A percentile compares a stretch with the other conserved stretches of the same genome.
Evolutionary conservation across 2,888 invertebrate species (phyloP).

Genomic region (Phyllotreta striolata): DNA sequence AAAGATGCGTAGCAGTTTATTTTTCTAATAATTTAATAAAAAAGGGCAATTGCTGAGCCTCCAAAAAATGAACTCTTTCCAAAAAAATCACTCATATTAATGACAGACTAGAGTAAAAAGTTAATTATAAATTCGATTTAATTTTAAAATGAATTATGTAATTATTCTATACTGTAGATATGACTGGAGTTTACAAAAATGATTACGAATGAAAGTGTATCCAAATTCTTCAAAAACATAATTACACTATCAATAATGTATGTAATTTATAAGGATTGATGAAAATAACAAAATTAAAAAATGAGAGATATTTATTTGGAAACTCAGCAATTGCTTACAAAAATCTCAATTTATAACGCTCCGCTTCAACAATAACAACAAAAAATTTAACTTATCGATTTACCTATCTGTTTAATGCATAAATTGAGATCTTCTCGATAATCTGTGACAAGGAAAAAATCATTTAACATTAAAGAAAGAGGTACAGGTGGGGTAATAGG

Average conservation of each 20-base stretch:
- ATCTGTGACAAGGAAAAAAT: constrained; percentile 46
- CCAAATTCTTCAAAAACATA: too few species aligned
- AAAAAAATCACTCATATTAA: too few species aligned
- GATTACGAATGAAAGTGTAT: too few species aligned
- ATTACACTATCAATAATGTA: too few species aligned
- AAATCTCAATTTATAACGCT: constrained; percentile 22
- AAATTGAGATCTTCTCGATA: constrained; percentile 9
- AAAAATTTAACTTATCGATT: constrained; percentile 16
- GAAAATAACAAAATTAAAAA: too few species aligned
- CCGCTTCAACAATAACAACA: constrained; percentile 26
- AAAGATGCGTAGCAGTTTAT: constrained; percentile 29
- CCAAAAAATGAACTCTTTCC: background rate
- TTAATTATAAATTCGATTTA: too few species aligned
- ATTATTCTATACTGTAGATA: too few species aligned
- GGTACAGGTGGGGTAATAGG: constrained; percentile 35
- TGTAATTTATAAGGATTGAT: too few species aligned
- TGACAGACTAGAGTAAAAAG: too few species aligned
- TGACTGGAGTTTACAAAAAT: too few species aligned
- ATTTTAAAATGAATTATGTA: too few species aligned
- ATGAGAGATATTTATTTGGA: background rate
- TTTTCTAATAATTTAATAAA: constrained; percentile 13
- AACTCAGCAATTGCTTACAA: constrained; percentile 1
- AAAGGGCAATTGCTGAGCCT: background rate
- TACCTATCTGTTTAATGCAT: background rate
- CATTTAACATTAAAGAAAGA: constrained; percentile 40